Base-by-base conservation (phyloP, 1,140 invertebrate species). In the Zaprionus ghesquierei region DNA sequence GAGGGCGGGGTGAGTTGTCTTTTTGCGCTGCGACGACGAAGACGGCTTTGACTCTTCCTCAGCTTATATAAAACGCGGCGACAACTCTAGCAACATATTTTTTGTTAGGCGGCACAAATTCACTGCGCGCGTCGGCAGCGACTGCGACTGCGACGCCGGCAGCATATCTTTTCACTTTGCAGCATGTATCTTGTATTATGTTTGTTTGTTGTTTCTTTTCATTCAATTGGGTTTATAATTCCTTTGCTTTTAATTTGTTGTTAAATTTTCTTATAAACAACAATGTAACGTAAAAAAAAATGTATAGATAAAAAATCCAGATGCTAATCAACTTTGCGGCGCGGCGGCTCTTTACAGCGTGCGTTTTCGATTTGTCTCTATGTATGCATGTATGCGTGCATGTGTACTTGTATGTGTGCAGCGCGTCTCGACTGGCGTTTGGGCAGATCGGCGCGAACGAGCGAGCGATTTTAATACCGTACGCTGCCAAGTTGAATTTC, bases 401-500 rank as follows among this genome's bases (percentile, higher is more conserved):
- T 38, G 25, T 8, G 27, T 35, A 5, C 5, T 3, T 35, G n/a
- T 71, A 51, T 65, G 62, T 65, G 54, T 27, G 41, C 44, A 18
- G 56, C 49, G 63, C 63, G 69, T 22, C 35, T 69, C 65, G 59
- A 62, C 58, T 69, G 33, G 35, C 20, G 63, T 69, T 69, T 69
- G 41, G 44, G 2, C 33, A 72, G 69, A 72, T 73, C 78, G 59
- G 54, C 78, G 65, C 61, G 60, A 80, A 20, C 60, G 53, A 64
- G 61, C 69, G 31, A 58, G 55, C 68, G 38, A 31, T 31, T 69
- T 56, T 31, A 22, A 38, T 54, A 81, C 81, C 81, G 65, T 59
- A 62, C 81, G 61, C 66, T 61, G 60, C 65, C 69, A 77, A 85
- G 81, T 86, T 66, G 33, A 72, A 69, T 75, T 80, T 77, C 44